Evolutionary conservation across 92 coral and sea anemone genomes (phyloP), one percentile per base, ranked within the genome.

Genomic region (Porites lobata): DNA sequence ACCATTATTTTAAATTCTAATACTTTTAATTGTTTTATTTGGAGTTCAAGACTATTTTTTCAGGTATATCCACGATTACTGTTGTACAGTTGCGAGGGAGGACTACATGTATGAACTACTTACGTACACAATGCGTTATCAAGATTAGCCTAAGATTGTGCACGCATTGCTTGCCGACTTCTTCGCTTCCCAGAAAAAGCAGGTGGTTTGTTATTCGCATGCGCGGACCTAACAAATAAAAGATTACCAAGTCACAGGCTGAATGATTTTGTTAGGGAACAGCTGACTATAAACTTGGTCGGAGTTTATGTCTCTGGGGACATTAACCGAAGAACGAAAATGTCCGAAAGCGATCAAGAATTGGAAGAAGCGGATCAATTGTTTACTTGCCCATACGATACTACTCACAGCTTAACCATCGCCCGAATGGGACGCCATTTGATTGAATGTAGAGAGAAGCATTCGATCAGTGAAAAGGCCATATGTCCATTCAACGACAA

Each of bases 241-340:
- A 94, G 86, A 89, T 83, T 88, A 92, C 95, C 95, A 92, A 89
- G 94, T 94, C 97, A 84, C 89, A 90, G 85, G 77, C 89, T 93
- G 98, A 93, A 91, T 95, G 98, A 95, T 95, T 95, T 87, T 92
- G 93, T 91, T 89, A 79, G 93, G 84, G 98, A 95, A 95, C 98
- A 95, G 98, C 98, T 95, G 98, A 95, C 91, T 86, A 38, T 3
- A 77, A 56, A 80, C 85, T 78, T 57, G 90, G 87, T 80, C 93
- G 91, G 86, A 87, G 77, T 86, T 95, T 94, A 81, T 79, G 86
- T 91, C 80, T 91, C 93, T 88, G 95, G 91, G 96, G 93, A 88
- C 91, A 82, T 89, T 90, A 90, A 86, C 91, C 78, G 72, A 91
- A 91, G 86, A 93, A 85, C 85, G 90, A 95, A 83, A 85, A 95